These are phyloP conservation scores for Phenganax subtilis DNA, from an alignment of 92 coral and sea anemone genomes.

Conservation along the genomic window DNA sequence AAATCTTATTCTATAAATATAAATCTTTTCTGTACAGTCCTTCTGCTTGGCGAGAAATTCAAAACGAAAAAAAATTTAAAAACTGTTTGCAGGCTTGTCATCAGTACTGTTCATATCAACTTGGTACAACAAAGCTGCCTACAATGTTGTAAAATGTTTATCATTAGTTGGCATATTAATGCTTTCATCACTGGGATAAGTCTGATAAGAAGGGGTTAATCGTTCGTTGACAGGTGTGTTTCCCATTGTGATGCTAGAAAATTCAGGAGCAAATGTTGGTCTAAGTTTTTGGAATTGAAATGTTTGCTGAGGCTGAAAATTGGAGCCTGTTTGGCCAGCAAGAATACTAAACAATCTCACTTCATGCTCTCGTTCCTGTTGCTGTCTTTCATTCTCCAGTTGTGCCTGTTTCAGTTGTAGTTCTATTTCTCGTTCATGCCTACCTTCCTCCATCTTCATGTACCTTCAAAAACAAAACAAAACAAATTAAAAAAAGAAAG, in stretches of 20 bases:
- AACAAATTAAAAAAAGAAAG: not conserved
- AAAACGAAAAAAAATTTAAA: too few relatives aligned
- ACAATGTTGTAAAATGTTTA: not conserved
- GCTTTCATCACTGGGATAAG: too few relatives aligned
- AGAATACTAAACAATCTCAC: slow-evolving; percentile 33
- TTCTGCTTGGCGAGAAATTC: too few relatives aligned
- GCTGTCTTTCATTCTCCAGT: slow-evolving; percentile 35
- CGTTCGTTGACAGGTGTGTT: too few relatives aligned
- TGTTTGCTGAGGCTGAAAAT: slow-evolving; percentile 4
- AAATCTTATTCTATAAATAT: too few relatives aligned
- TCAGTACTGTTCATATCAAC: not conserved
- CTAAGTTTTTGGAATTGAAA: not conserved
- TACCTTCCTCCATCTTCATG: slow-evolving; percentile 31
- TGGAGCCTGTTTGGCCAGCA: not conserved
- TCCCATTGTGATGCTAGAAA: too few relatives aligned
- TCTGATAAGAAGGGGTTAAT: too few relatives aligned
- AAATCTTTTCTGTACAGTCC: too few relatives aligned
- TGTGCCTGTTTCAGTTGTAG: slow-evolving; percentile 31
- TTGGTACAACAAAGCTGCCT: not conserved
- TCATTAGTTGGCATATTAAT: not conserved
- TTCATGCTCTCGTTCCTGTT: slow-evolving; percentile 44
- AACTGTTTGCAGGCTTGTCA: too few relatives aligned
- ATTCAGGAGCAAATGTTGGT: too few relatives aligned
- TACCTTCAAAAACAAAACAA: slow-evolving; percentile 24
- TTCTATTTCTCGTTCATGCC: slow-evolving; percentile 25